phyloP scores from a whole-genome alignment of 2,113 vertebrate species.

The Synchiropus splendidus region DNA sequence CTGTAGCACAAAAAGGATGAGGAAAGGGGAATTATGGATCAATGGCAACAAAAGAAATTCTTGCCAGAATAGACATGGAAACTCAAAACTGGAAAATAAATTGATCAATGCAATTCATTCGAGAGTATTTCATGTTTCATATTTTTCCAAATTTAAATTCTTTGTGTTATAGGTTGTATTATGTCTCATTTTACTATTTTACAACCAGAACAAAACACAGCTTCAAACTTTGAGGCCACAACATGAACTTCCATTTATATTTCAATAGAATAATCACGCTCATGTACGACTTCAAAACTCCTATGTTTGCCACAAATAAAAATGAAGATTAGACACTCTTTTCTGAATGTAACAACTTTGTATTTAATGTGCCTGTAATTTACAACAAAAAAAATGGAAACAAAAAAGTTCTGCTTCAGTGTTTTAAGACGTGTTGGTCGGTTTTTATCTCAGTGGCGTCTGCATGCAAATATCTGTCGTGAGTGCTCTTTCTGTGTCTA shows the following conservation, averaged over 20 bases:
- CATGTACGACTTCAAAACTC: too few relatives aligned
- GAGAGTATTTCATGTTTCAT: neutral
- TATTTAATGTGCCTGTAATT: conserved; percentile 46
- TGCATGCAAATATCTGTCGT: conserved; percentile 5
- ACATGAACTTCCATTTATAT: too few relatives aligned
- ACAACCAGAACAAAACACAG: too few relatives aligned
- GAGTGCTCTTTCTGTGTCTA: conserved; percentile 17
- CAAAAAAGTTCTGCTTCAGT: neutral
- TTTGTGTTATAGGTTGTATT: too few relatives aligned
- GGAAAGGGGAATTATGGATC: too few relatives aligned
- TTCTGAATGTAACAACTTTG: conserved; percentile 40
- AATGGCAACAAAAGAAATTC: too few relatives aligned
- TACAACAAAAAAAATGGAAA: conserved; percentile 5
- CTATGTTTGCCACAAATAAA: too few relatives aligned
- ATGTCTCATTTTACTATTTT: too few relatives aligned
- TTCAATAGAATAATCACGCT: too few relatives aligned
- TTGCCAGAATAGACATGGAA: too few relatives aligned
- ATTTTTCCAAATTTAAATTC: neutral
- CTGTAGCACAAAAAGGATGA: too few relatives aligned
- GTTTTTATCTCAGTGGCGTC: conserved; percentile 10
- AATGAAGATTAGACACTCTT: neutral
- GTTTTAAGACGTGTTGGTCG: conserved; percentile 19
- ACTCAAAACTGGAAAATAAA: too few relatives aligned
- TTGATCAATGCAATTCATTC: neutral
- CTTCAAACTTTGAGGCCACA: neutral